Conservation (phyloP, 2,113 vertebrate species). For the Bufo bufo region DNA sequence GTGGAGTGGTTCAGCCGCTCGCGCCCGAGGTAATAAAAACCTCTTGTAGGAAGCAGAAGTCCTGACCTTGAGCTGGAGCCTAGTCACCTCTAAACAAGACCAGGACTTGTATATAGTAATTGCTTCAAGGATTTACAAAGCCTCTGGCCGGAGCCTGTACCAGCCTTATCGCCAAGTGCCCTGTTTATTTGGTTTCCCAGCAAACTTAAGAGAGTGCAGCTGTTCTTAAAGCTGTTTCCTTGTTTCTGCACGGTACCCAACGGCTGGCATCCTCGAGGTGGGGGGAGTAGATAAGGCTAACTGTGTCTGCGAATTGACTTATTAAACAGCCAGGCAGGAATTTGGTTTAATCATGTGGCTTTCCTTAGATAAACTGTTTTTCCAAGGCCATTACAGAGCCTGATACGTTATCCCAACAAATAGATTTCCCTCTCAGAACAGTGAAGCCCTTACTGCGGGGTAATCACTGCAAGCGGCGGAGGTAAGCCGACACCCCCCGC, state of each 20-base stretch:
- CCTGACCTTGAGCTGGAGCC: neutral
- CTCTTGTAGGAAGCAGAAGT: neutral
- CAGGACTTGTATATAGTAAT: conserved; percentile 35
- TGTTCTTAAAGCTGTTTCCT: conserved; percentile 2
- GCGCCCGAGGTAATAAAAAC: neutral
- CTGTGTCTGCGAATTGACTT: conserved; percentile 37
- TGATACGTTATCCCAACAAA: conserved; percentile 56
- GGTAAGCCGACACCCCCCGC: neutral
- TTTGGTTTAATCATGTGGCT: conserved; percentile 47
- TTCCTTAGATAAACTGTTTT: conserved; percentile 56
- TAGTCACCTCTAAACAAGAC: conserved; percentile 22
- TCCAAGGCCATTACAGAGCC: conserved; percentile 30
- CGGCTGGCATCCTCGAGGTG: neutral
- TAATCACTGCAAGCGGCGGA: conserved; percentile 13
- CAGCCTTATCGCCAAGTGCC: conserved; percentile 35
- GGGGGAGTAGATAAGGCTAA: conserved; percentile 28
- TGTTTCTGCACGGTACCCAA: neutral
- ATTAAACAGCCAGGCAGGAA: conserved; percentile 47
- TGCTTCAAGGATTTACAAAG: conserved; percentile 11
- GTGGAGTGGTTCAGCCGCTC: neutral
- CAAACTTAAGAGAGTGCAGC: conserved; percentile 25
- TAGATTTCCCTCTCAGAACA: conserved; percentile 22
- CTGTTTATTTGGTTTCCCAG: conserved; percentile 44
- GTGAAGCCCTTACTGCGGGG: conserved; percentile 4
- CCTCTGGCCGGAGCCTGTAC: neutral